Base-by-base conservation (phyloP, 2,113 vertebrate genomes). In the Tonatia bakeri region DNA sequence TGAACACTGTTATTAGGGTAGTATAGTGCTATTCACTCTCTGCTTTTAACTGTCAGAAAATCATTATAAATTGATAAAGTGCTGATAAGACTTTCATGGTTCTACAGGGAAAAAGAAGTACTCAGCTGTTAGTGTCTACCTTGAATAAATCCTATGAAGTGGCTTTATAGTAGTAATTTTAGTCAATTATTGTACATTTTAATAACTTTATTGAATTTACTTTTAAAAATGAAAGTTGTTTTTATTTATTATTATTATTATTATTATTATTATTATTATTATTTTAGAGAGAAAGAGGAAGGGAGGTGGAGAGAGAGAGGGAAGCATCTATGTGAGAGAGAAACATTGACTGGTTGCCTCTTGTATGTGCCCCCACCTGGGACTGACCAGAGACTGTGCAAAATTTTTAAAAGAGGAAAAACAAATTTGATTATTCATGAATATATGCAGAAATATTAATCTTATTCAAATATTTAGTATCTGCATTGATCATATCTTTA, bases 31-130 rank as follows among this genome's bases (percentile, higher is more conserved):
- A 61, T 86, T 96, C 22, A 59, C 38, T 50, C 33, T 94, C 84
- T 93, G 54, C 2, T 38, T 97, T 94, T 50, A 88, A 4, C 94
- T 97, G 16, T 86, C 36, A 36, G 14, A 20, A 97, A 94, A 72
- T 86, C 56, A 54, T 67, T 89, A 33, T 61, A 94, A 82, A 76
- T 80, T 97, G 64, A 88, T 73, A 87, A 97, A 96, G 1, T 73
- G 24, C 31, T 87, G 13, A 16, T 84, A 93, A 94, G n/a, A 72
- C 83, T 87, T 97, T 73, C 33, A 81, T 59, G 12, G 87, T 90
- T 94, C 40, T 31, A 87, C 72, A 43, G n/a, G 14, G 65, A 91
- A 94, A 96, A 43, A 64, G 50, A 86, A 73, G 7, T 52, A 1
- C 56, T 97, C 76, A 93, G 1, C 17, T 97, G 67, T 88, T 85